Percentiles rank a stretch among this genome's conserved stretches.
Conservation (phyloP, 1,140 invertebrate genomes). For the Polypedilum vanderplanki region DNA sequence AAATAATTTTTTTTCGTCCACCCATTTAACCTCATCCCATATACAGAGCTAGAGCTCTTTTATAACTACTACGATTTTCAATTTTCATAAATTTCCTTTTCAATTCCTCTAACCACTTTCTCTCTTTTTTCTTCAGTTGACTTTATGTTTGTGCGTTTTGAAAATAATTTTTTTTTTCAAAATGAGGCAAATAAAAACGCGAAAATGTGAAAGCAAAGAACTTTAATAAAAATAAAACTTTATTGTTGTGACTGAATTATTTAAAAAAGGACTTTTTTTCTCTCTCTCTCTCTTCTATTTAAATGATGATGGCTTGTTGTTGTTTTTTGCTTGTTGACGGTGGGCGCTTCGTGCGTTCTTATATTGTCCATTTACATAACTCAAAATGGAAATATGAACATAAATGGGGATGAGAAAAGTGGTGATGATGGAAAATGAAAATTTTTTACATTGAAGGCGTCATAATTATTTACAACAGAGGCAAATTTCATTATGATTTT, state of each 20-base stretch:
- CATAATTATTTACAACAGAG: constrained; percentile 23
- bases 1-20: background rate
- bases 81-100: constrained; percentile 26
- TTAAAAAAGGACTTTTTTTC: constrained; percentile 24
- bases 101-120: background rate
- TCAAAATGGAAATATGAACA: constrained; percentile 25
- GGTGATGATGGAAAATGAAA: background rate
- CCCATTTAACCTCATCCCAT: background rate
- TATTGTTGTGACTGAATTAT: constrained; percentile 26
- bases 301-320: constrained; percentile 4
- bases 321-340: background rate
- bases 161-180: constrained; percentile 1
- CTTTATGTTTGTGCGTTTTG: background rate
- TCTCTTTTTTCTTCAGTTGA: too few relatives aligned
- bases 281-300: background rate
- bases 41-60: too few relatives aligned
- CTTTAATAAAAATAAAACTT: constrained; percentile 29
- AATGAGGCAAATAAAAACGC: background rate
- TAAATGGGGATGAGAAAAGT: too few relatives aligned
- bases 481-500: background rate
- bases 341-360: background rate
- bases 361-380: constrained; percentile 26
- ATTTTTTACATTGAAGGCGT: constrained; percentile 11
- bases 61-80: constrained; percentile 24
- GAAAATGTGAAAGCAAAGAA: constrained; percentile 16